Conservation (phyloP, 1,140 invertebrate species). For the Lineus longissimus region DNA sequence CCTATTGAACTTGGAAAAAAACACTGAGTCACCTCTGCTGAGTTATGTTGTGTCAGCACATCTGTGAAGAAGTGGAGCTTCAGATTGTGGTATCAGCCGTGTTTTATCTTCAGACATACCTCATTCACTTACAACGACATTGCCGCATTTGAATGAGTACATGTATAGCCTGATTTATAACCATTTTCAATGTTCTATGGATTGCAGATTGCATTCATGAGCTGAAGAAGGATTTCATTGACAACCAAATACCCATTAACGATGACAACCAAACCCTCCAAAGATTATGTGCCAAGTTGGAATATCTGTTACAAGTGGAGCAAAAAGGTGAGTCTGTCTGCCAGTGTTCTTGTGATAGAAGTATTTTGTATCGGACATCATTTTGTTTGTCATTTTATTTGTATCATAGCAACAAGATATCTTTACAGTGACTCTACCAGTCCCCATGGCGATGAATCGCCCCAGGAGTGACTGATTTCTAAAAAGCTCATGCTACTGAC, state of each 20-base stretch:
- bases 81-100: too few relatives aligned
- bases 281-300: conserved; percentile 52
- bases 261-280: conserved; percentile 52
- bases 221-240: conserved; percentile 38
- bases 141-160: too few relatives aligned
- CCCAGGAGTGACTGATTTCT: neutral
- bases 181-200: too few relatives aligned
- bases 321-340: conserved; percentile 44
- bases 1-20: too few relatives aligned
- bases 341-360: neutral
- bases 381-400: neutral
- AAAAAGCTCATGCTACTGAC: neutral
- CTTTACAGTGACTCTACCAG: neutral
- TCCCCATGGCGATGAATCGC: too few relatives aligned
- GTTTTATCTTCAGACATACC: too few relatives aligned
- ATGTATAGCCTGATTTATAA: too few relatives aligned
- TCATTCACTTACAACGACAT: too few relatives aligned
- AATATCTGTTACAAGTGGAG: conserved; percentile 47
- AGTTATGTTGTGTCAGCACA: too few relatives aligned
- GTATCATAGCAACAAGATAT: neutral
- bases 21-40: too few relatives aligned
- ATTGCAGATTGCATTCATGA: conserved; percentile 42
- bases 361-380: neutral
- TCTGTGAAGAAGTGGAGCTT: too few relatives aligned
- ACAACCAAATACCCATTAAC: conserved; percentile 41